Conservation (phyloP, 1,140 invertebrate genomes). For the Helicoverpa zea region DNA sequence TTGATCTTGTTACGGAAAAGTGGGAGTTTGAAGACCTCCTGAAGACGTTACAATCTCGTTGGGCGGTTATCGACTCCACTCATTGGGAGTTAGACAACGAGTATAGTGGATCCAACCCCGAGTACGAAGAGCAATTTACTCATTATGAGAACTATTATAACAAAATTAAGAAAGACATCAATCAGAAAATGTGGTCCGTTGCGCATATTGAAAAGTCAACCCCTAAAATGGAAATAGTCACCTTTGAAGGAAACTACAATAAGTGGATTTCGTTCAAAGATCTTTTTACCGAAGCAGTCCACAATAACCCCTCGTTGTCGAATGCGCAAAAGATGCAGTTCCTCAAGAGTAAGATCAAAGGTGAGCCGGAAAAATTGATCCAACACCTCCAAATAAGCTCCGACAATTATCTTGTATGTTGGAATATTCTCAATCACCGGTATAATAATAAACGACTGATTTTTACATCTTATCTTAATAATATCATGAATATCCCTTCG, state of each 20-base stretch:
- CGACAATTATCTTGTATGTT: neutral
- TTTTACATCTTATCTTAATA: slow-evolving; percentile 22
- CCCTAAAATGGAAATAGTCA: slow-evolving; percentile 1
- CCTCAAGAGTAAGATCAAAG: slow-evolving; percentile 1
- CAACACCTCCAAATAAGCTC: slow-evolving; percentile 36
- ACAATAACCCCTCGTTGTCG: slow-evolving; percentile 2
- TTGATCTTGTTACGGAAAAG: slow-evolving; percentile 2
- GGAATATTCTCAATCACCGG: slow-evolving; percentile 15
- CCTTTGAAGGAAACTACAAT: slow-evolving; percentile 43
- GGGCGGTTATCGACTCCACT: slow-evolving; percentile 51
- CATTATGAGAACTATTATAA: too few species aligned
- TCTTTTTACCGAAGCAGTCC: slow-evolving; percentile 39
- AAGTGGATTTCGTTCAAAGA: slow-evolving; percentile 48
- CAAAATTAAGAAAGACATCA: too few species aligned
- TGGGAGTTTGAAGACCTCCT: slow-evolving; percentile 54
- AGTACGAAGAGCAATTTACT: too few species aligned
- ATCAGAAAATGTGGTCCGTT: too few species aligned
- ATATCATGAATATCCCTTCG: slow-evolving; percentile 5
- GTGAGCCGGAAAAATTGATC: slow-evolving; percentile 20
- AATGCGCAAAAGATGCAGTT: slow-evolving; percentile 35
- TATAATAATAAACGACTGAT: slow-evolving; percentile 26
- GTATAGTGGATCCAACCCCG: slow-evolving; percentile 21
- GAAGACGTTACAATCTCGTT: slow-evolving; percentile 51
- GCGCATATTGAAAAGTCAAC: too few species aligned
- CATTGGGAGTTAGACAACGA: slow-evolving; percentile 56